Evolutionary conservation across 2,888 invertebrate genomes (phyloP), one percentile per base, ranked within the genome.

Genomic region (Heliconius ethilla): DNA sequence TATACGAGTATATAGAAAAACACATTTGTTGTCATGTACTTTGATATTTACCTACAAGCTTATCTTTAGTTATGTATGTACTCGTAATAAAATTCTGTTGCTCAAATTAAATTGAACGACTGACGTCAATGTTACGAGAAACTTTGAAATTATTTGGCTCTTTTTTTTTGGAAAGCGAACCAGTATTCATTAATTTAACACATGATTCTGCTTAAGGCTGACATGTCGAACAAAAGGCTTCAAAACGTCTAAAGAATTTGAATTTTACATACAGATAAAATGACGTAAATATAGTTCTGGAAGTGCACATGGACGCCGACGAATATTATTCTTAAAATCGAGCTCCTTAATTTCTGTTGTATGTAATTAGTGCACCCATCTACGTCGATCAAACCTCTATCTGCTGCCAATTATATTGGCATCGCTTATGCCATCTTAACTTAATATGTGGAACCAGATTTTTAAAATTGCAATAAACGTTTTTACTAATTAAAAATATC

Each of bases 321-420:
- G 33, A 51, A 70, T 40, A 77, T 75, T 69, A 59, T 77, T 79
- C 72, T 59, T 10, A 65, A 73, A 76, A 75, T 45, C 33, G 77
- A 65, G 70, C 75, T 72, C 76, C 75, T 78, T 73, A 77, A 78
- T 69, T 69, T 33, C 72, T 65, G 72, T 51, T 33, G 63, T 45
- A 75, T 55, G 69, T 75, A 76, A 78, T 78, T 79, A 75, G 69
- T 69, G n/a, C 15, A 27, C 15, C 78, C 80, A 66, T 75, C 55
- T 76, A 78, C 59, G 70, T 75, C 70, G 67, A 75, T 74, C 70
- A 76, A 78, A 78, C 29, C 33, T 72, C 3, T 51, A 63, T 75
- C 62, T 67, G 59, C 62, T 51, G 51, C 75, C 75, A 78, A 80
- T 75, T 80, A 75, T 76, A 79, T 75, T 75, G 75, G 77, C 75